phyloP scores from a whole-genome alignment of 2,888 invertebrate species.

The Parascotia fuliginaria region DNA sequence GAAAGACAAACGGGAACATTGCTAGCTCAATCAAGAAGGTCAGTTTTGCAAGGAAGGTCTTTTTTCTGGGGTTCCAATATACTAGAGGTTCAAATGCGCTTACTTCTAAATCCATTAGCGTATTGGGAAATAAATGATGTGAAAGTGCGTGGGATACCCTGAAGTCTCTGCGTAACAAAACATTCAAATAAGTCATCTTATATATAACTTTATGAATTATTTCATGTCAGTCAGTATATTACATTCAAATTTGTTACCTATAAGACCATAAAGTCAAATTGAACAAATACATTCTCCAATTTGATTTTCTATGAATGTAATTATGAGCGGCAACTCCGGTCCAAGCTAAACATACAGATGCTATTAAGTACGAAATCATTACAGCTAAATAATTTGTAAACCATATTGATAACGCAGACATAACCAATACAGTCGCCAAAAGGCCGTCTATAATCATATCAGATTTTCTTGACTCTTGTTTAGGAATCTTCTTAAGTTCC shows the following conservation, averaged over 20 bases:
- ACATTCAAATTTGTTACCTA: slow-evolving; percentile 68
- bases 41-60: slow-evolving; percentile 71
- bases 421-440: slow-evolving; percentile 60
- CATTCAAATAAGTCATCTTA: no score
- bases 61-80: slow-evolving; percentile 85
- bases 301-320: slow-evolving; percentile 91
- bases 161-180: neutral
- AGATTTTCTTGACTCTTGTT: slow-evolving; percentile 44
- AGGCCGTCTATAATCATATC: slow-evolving; percentile 69
- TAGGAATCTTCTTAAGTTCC: slow-evolving; percentile 83
- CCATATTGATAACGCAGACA: slow-evolving; percentile 62
- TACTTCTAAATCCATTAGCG: slow-evolving; percentile 89
- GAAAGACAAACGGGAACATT: slow-evolving; percentile 67
- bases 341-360: slow-evolving; percentile 85
- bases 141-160: slow-evolving; percentile 90
- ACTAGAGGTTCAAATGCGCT: slow-evolving; percentile 88
- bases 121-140: slow-evolving; percentile 91
- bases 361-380: slow-evolving; percentile 54
- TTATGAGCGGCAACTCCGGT: slow-evolving; percentile 89
- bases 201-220: no score
- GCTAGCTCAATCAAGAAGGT: slow-evolving; percentile 76
- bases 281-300: slow-evolving; percentile 92
- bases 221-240: no score
- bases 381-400: slow-evolving; percentile 55
- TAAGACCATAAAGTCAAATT: slow-evolving; percentile 89